Percentiles rank a stretch among this genome's conserved stretches.
These are phyloP conservation scores for Ambastaia sidthimunki DNA, from an alignment of 2,797 vertebrate species.

Conservation along the genomic window DNA sequence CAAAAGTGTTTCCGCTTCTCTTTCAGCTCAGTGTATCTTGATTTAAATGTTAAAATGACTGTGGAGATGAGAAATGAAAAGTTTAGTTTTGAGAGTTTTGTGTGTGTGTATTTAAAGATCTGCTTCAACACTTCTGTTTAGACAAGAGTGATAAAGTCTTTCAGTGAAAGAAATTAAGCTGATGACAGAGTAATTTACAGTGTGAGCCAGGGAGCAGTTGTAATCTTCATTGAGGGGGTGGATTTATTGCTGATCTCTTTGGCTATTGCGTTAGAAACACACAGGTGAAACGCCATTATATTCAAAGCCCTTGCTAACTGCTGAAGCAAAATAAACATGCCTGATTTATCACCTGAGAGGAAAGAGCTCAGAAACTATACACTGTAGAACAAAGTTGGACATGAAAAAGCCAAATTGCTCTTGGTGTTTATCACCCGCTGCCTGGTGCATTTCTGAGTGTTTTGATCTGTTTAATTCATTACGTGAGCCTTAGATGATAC, in stretches of 20 bases:
- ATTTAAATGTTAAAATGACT: conserved; percentile 68
- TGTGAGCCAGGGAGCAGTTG: background rate
- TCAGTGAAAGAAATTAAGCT: conserved; percentile 30
- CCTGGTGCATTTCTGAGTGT: background rate
- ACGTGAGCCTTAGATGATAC: conserved; percentile 25
- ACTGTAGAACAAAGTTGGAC: conserved; percentile 46
- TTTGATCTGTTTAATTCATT: too few species aligned
- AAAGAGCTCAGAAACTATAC: conserved; percentile 28
- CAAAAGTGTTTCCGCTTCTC: conserved; percentile 45
- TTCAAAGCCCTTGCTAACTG: background rate
- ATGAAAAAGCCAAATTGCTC: conserved; percentile 2
- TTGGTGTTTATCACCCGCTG: too few species aligned
- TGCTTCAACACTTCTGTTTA: conserved; percentile 12
- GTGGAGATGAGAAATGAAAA: conserved; percentile 37
- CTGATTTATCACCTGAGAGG: conserved; percentile 51
- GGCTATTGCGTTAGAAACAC: conserved; percentile 3
- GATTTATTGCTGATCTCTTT: conserved; percentile 33
- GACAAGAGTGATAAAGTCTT: conserved; percentile 41
- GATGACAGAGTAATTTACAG: conserved; percentile 41
- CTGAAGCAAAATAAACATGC: conserved; percentile 46
- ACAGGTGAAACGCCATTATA: conserved; percentile 20
- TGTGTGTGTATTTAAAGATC: background rate
- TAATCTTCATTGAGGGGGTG: conserved; percentile 4
- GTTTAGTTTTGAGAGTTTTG: conserved; percentile 12
- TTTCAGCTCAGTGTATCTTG: conserved; percentile 34